Percentiles rank a stretch among this genome's conserved stretches.
These are phyloP conservation scores for Leuciscus idus DNA, from an alignment of 2,113 vertebrate genomes.

Conservation along the genomic window DNA sequence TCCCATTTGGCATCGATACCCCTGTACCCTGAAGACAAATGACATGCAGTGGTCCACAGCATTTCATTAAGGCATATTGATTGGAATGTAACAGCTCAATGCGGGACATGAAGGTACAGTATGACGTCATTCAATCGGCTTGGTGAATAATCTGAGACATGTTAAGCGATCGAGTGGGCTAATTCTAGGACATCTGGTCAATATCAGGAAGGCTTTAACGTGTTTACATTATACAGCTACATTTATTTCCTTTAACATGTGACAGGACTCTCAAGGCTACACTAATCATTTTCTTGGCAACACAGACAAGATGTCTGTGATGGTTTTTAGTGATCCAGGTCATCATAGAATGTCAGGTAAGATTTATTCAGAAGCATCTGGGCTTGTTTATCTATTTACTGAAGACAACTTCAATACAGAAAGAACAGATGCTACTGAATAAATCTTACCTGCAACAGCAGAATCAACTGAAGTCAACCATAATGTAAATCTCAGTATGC, in stretches of 20 bases:
- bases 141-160: background rate
- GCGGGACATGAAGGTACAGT: conserved; percentile 15
- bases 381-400: conserved; percentile 30
- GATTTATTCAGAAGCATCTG: conserved; percentile 9
- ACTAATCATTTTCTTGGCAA: background rate
- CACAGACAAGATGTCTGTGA: background rate
- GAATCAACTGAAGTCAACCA: background rate
- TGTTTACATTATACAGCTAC: conserved; percentile 34
- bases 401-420: background rate
- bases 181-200: background rate
- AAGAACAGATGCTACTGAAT: conserved; percentile 8
- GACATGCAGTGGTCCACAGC: conserved; percentile 27
- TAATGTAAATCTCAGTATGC: conserved; percentile 6
- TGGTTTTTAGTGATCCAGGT: background rate
- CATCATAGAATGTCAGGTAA: conserved; percentile 17
- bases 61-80: conserved; percentile 57
- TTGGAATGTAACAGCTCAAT: conserved; percentile 39
- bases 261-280: conserved; percentile 14
- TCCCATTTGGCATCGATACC: conserved; percentile 21
- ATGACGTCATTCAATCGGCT: conserved; percentile 27
- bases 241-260: background rate
- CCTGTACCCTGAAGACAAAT: conserved; percentile 28
- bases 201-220: conserved; percentile 7
- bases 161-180: background rate
- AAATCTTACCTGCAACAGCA: background rate